A percentile compares a stretch with the other conserved stretches of the same genome.
Conservation (phyloP, 2,888 invertebrate genomes). For the Pachliopta kotzebuea region DNA sequence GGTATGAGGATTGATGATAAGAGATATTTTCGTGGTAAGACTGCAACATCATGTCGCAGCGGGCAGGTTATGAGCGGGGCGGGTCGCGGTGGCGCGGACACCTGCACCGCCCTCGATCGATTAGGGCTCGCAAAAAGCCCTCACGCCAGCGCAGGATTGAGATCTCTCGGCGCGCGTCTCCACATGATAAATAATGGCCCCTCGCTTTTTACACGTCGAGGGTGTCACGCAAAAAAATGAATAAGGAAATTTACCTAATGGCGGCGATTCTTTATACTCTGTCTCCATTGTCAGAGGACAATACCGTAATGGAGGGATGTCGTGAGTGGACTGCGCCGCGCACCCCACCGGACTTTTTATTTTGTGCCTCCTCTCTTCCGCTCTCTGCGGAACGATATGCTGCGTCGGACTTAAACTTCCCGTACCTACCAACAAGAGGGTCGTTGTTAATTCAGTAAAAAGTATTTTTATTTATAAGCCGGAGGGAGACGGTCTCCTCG, state of each 20-base stretch:
- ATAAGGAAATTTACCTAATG: slow-evolving; percentile 81
- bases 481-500: too few relatives aligned
- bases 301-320: slow-evolving; percentile 77
- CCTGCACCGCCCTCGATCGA: slow-evolving; percentile 51
- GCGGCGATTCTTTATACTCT: slow-evolving; percentile 76
- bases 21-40: too few relatives aligned
- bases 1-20: too few relatives aligned
- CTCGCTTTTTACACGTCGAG: slow-evolving; percentile 66
- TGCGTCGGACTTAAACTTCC: neutral
- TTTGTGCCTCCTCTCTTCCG: slow-evolving; percentile 40
- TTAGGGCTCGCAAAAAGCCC: slow-evolving; percentile 54
- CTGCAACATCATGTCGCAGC: too few relatives aligned
- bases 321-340: slow-evolving; percentile 64
- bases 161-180: slow-evolving; percentile 54
- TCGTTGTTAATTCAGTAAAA: too few relatives aligned
- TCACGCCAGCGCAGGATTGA: slow-evolving; percentile 58
- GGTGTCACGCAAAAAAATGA: slow-evolving; percentile 79
- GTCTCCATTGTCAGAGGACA: slow-evolving; percentile 75
- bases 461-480: too few relatives aligned
- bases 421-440: too few relatives aligned
- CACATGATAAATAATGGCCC: slow-evolving; percentile 71
- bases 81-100: slow-evolving; percentile 29
- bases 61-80: too few relatives aligned
- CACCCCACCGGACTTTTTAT: slow-evolving; percentile 47
- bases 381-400: slow-evolving; percentile 25